A percentile compares a stretch with the other conserved stretches of the same genome.
Evolutionary conservation across 2,888 invertebrate genomes (phyloP).

Genomic region (Cheilosia scutellata): DNA sequence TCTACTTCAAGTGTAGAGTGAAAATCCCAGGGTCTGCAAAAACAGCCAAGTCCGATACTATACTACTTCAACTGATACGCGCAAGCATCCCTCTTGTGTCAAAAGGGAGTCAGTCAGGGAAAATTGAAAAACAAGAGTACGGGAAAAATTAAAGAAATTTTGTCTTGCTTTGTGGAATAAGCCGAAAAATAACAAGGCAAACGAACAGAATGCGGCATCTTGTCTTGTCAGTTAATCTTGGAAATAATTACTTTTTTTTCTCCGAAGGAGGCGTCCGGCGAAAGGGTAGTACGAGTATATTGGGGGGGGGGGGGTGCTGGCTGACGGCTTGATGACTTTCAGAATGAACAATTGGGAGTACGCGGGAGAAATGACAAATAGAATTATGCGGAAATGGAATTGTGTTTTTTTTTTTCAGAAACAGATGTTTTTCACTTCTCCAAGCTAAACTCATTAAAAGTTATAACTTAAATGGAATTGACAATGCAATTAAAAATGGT

Average conservation of each 20-base stretch:
- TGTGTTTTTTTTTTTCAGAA: constrained; percentile 10
- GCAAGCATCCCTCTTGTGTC: neutral
- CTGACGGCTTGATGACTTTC: constrained; percentile 38
- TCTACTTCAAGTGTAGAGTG: neutral
- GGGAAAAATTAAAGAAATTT: constrained; percentile 55
- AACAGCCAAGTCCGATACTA: neutral
- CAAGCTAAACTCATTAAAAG: constrained; percentile 22
- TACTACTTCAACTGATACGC: neutral
- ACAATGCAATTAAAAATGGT: constrained; percentile 8
- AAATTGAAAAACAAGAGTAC: constrained; percentile 29
- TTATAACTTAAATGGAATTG: neutral
- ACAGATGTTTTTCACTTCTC: constrained; percentile 30
- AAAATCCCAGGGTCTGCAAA: constrained; percentile 1
- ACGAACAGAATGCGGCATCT: constrained; percentile 70
- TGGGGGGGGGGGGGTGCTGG: neutral
- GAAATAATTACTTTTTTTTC: constrained; percentile 73
- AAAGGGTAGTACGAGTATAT: neutral
- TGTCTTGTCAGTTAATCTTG: constrained; percentile 74
- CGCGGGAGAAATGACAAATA: neutral
- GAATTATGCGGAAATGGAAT: constrained; percentile 15
- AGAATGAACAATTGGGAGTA: constrained; percentile 1
- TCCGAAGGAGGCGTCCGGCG: constrained; percentile 4
- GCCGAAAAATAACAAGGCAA: constrained; percentile 72
- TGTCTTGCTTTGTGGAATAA: constrained; percentile 68
- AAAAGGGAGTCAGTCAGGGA: neutral